Percentiles rank a stretch among this genome's conserved stretches.
Conservation (phyloP, 2,797 vertebrate species). For the Calcarius lapponicus region DNA sequence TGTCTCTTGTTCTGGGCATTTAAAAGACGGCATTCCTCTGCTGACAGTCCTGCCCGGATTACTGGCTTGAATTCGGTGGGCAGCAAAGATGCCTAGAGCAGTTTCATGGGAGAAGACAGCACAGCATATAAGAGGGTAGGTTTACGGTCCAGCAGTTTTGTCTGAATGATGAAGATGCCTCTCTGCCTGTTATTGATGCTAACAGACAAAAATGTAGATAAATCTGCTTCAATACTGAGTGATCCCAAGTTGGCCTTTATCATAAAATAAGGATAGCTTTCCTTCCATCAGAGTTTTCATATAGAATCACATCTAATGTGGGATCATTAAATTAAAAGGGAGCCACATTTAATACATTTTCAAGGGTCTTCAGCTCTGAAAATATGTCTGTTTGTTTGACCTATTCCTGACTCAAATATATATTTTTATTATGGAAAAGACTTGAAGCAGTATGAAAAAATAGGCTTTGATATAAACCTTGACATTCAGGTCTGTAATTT, state of each 20-base stretch:
- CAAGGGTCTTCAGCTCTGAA: neutral
- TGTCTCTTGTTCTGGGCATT: slow-evolving; percentile 75
- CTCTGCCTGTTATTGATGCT: slow-evolving; percentile 18
- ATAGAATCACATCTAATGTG: neutral
- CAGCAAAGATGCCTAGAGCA: slow-evolving; percentile 55
- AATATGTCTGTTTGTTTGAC: neutral
- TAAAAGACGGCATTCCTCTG: slow-evolving; percentile 76
- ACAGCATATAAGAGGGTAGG: neutral
- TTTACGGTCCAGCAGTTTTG: slow-evolving; percentile 32
- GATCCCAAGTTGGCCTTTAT: neutral
- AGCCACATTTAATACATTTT: neutral
- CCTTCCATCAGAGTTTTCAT: neutral
- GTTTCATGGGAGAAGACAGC: neutral
- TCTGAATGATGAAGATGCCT: slow-evolving; percentile 42
- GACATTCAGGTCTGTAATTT: neutral
- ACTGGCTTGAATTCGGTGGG: slow-evolving; percentile 52
- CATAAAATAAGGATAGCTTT: neutral
- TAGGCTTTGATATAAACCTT: neutral
- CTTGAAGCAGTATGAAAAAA: neutral
- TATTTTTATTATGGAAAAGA: neutral
- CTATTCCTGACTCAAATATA: neutral
- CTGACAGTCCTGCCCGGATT: slow-evolving; percentile 47
- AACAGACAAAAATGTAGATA: neutral
- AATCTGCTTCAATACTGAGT: neutral
- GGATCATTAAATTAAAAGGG: slow-evolving; percentile 11